Evolutionary conservation across 1,140 invertebrate species (phyloP).

Genomic region (Tetraneura akinire): DNA sequence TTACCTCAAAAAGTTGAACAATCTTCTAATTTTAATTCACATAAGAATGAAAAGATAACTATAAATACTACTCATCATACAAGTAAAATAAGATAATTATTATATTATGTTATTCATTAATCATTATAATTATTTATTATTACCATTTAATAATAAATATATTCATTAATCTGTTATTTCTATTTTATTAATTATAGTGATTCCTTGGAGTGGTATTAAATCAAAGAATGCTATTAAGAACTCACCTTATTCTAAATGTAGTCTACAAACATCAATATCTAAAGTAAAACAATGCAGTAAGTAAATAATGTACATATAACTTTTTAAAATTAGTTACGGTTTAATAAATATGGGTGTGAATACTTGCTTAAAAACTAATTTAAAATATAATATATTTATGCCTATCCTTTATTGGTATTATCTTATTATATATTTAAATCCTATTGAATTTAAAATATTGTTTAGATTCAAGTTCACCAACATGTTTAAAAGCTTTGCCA

Average conservation of each 20-base stretch:
- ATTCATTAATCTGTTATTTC: background rate
- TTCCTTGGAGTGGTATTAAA: constrained; percentile 12
- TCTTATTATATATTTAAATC: constrained; percentile 13
- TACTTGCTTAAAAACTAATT: constrained; percentile 23
- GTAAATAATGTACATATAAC: constrained; percentile 30
- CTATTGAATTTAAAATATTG: constrained; percentile 10
- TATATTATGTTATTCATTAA: no score
- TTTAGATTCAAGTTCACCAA: constrained; percentile 8
- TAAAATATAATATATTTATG: constrained; percentile 37
- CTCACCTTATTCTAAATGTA: constrained; percentile 42
- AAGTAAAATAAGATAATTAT: constrained; percentile 2
- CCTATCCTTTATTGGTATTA: constrained; percentile 37
- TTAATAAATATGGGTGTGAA: constrained; percentile 33
- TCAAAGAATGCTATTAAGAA: constrained; percentile 34
- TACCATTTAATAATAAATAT: background rate
- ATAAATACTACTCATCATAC: background rate
- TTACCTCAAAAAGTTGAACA: background rate
- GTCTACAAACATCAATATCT: constrained; percentile 5
- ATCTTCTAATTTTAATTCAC: background rate
- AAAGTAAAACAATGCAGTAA: constrained; percentile 43
- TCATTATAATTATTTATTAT: background rate
- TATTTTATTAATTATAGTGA: constrained; percentile 30
- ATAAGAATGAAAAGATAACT: background rate
- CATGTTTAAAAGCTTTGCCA: constrained; percentile 4
- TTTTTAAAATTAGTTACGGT: constrained; percentile 31